Conservation (phyloP, 2,113 vertebrate genomes). For the Mustelus asterias region DNA sequence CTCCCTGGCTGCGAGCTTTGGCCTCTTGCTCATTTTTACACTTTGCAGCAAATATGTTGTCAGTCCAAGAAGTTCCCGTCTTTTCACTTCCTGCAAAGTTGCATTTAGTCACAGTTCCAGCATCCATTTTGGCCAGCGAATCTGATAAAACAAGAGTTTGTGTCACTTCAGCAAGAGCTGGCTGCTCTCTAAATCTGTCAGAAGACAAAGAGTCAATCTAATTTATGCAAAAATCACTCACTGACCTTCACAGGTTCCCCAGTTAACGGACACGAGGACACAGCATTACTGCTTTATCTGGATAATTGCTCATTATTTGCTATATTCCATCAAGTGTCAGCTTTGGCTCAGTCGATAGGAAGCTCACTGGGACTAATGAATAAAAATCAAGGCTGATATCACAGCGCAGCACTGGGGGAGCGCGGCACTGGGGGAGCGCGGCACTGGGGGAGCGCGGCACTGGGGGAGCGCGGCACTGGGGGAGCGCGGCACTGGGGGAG, state of each 20-base stretch:
- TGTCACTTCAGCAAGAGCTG: background rate
- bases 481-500: too few relatives aligned
- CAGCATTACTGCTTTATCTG: background rate
- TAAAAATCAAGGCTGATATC: too few relatives aligned
- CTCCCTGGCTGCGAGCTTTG: conserved; percentile 50
- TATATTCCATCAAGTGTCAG: background rate
- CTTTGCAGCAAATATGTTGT: conserved; percentile 77
- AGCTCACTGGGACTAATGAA: too few relatives aligned
- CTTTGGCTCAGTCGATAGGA: background rate
- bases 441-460: too few relatives aligned
- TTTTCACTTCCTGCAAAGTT: conserved; percentile 75
- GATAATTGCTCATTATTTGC: background rate
- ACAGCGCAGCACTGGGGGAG: too few relatives aligned
- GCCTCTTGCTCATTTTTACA: conserved; percentile 22
- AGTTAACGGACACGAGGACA: background rate
- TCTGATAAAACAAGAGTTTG: conserved; percentile 48
- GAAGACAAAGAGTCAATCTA: background rate
- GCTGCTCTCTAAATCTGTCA: background rate
- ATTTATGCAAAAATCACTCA: background rate
- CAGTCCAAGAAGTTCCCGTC: conserved; percentile 74
- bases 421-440: too few relatives aligned
- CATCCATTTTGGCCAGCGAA: conserved; percentile 70
- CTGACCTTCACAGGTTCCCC: background rate
- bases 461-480: too few relatives aligned
- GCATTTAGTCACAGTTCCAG: conserved; percentile 72